These are phyloP conservation scores for Benthosema pterotum DNA, from an alignment of 2,797 vertebrate species.

Conservation along the genomic window DNA sequence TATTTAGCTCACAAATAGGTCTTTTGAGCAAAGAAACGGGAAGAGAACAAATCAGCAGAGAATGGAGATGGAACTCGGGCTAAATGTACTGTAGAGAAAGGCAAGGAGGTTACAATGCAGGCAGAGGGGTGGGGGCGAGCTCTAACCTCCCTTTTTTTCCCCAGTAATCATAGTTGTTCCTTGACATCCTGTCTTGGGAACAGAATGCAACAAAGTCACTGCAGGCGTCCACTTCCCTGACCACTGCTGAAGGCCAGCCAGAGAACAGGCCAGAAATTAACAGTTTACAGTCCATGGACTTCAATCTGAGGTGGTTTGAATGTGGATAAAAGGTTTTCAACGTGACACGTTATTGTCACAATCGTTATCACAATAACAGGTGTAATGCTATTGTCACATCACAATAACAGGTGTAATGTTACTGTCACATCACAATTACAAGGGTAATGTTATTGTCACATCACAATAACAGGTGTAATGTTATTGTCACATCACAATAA, in stretches of 20 bases:
- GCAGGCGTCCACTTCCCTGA: constrained; percentile 5
- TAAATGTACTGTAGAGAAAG: constrained; percentile 32
- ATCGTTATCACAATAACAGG: too few relatives aligned
- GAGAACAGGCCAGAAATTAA: constrained; percentile 5
- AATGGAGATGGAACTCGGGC: constrained; percentile 15
- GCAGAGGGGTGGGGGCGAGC: constrained; percentile 29
- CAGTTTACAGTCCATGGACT: not conserved
- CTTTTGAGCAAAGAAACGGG: constrained; percentile 9
- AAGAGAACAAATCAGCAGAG: constrained; percentile 26
- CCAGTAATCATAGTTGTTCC: constrained; percentile 17
- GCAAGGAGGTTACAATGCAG: constrained; percentile 29
- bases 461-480: too few relatives aligned
- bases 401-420: too few relatives aligned
- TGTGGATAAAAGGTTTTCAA: too few relatives aligned
- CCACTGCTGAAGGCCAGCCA: not conserved
- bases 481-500: too few relatives aligned
- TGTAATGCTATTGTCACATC: too few relatives aligned
- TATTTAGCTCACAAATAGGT: constrained; percentile 30
- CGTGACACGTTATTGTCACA: too few relatives aligned
- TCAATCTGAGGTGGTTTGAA: not conserved
- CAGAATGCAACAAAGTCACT: constrained; percentile 15
- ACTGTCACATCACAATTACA: too few relatives aligned
- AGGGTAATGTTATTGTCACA: too few relatives aligned
- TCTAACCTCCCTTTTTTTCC: constrained; percentile 25
- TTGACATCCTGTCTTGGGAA: constrained; percentile 12